Evolutionary conservation across 1,140 invertebrate species (phyloP).

Genomic region (Anoplophora glabripennis): DNA sequence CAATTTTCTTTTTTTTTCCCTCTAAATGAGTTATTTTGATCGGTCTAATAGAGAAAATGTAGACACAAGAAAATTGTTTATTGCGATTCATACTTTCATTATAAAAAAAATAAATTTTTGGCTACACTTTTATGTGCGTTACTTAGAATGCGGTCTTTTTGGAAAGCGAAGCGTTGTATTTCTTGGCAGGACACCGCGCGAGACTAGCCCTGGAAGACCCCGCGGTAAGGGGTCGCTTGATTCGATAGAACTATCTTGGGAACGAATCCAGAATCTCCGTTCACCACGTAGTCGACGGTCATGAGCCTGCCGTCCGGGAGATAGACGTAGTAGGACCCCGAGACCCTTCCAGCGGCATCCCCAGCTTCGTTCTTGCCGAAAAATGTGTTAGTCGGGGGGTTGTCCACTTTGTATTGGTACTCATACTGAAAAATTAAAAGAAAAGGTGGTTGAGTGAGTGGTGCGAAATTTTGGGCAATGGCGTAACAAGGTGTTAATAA

Average conservation of each 20-base stretch:
- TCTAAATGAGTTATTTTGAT: too few relatives aligned
- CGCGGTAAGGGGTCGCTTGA: background rate
- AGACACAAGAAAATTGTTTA: background rate
- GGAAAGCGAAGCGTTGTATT: too few relatives aligned
- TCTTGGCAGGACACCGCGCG: too few relatives aligned
- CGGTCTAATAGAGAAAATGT: background rate
- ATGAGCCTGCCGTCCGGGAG: slow-evolving; percentile 66
- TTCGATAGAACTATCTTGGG: slow-evolving; percentile 59
- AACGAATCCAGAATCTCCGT: slow-evolving; percentile 66
- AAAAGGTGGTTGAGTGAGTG: background rate
- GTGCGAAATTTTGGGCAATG: too few relatives aligned
- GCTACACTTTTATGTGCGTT: too few relatives aligned
- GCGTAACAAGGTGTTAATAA: too few relatives aligned
- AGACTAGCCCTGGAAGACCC: too few relatives aligned
- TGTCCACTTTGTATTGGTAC: slow-evolving; percentile 70
- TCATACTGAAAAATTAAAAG: slow-evolving; percentile 57
- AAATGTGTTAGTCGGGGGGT: slow-evolving; percentile 60
- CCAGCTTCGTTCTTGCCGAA: slow-evolving; percentile 64
- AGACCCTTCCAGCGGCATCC: slow-evolving; percentile 59
- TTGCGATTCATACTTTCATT: background rate
- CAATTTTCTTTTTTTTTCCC: too few relatives aligned
- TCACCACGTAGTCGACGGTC: slow-evolving; percentile 66
- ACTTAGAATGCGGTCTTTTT: too few relatives aligned
- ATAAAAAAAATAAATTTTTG: background rate
- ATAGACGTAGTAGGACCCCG: slow-evolving; percentile 61